Percentiles rank a stretch among this genome's conserved stretches.
Conservation (phyloP, 2,797 vertebrate genomes). For the Acipenser transmontanus region DNA sequence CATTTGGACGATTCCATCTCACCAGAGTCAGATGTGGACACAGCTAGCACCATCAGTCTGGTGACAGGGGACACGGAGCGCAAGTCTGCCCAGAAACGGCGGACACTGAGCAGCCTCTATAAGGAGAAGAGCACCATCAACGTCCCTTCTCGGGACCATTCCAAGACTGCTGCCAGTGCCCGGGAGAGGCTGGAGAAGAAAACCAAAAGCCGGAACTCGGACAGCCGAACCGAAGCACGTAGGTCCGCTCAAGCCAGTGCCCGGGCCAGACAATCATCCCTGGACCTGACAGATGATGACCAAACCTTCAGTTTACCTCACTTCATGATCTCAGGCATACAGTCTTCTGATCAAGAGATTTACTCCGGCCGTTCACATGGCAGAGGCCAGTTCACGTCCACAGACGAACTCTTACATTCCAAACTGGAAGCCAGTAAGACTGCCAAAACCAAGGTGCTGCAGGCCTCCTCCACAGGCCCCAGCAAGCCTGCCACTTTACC, state of each 20-base stretch:
- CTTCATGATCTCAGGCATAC: slow-evolving; percentile 84
- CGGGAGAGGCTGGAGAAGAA: slow-evolving; percentile 92
- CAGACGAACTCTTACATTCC: slow-evolving; percentile 71
- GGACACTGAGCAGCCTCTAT: slow-evolving; percentile 83
- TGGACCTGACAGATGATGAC: slow-evolving; percentile 91
- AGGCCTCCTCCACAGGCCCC: slow-evolving; percentile 52
- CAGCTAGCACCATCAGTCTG: slow-evolving; percentile 85
- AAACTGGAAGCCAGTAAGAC: slow-evolving; percentile 71
- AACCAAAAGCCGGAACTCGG: slow-evolving; percentile 65
- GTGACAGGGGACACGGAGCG: slow-evolving; percentile 74
- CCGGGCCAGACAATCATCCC: slow-evolving; percentile 76
- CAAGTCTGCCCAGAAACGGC: slow-evolving; percentile 75
- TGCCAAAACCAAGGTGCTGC: slow-evolving; percentile 62
- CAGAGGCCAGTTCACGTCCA: slow-evolving; percentile 65
- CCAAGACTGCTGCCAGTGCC: slow-evolving; percentile 63
- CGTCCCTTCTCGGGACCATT: slow-evolving; percentile 42
- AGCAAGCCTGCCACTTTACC: slow-evolving; percentile 81
- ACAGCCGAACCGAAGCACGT: slow-evolving; percentile 63
- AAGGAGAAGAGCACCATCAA: slow-evolving; percentile 82
- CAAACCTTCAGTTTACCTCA: slow-evolving; percentile 87
- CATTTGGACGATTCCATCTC: slow-evolving; percentile 80
- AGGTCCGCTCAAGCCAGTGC: slow-evolving; percentile 70
- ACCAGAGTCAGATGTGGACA: slow-evolving; percentile 90
- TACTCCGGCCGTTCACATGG: slow-evolving; percentile 73
- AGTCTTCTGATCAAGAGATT: slow-evolving; percentile 94